A percentile compares a stretch with the other conserved stretches of the same genome.
These are phyloP conservation scores for Acrossocheilus wenchowensis DNA, from an alignment of 2,797 vertebrate genomes.

Conservation along the genomic window DNA sequence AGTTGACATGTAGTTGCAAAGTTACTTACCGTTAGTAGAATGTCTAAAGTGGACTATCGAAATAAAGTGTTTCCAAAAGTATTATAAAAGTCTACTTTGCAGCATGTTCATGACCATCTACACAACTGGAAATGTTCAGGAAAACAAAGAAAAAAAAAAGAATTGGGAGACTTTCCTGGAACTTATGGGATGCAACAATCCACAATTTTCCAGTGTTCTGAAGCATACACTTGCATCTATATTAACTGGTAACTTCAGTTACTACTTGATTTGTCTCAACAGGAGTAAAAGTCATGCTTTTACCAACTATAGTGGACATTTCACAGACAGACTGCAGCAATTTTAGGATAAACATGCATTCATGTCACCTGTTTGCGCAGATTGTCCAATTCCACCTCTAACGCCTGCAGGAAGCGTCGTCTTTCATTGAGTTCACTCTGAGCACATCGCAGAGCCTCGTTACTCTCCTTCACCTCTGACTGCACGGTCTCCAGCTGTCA, in stretches of 20 bases:
- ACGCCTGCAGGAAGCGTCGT: slow-evolving; percentile 79
- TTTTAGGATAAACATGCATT: not conserved
- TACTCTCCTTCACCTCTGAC: slow-evolving; percentile 80
- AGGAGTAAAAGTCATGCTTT: not conserved
- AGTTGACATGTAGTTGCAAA: too few relatives aligned
- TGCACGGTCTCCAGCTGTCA: slow-evolving; percentile 77
- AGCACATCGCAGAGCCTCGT: slow-evolving; percentile 77
- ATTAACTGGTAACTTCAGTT: not conserved
- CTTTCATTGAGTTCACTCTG: slow-evolving; percentile 79
- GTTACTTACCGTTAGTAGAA: too few relatives aligned
- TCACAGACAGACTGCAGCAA: not conserved
- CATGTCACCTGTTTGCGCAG: slow-evolving; percentile 78
- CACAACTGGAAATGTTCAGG: not conserved
- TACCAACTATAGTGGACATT: not conserved
- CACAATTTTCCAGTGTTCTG: not conserved
- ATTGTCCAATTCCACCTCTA: slow-evolving; percentile 81
- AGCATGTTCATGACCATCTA: not conserved
- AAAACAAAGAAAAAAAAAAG: not conserved
- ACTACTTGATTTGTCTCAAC: not conserved
- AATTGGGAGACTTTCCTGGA: not conserved
- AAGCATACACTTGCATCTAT: not conserved
- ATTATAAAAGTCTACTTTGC: not conserved
- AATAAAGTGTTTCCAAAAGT: too few relatives aligned
- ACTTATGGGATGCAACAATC: not conserved
- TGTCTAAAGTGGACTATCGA: too few relatives aligned